Conservation (phyloP, 2,888 invertebrate genomes). For the Ennomos quercinarius region DNA sequence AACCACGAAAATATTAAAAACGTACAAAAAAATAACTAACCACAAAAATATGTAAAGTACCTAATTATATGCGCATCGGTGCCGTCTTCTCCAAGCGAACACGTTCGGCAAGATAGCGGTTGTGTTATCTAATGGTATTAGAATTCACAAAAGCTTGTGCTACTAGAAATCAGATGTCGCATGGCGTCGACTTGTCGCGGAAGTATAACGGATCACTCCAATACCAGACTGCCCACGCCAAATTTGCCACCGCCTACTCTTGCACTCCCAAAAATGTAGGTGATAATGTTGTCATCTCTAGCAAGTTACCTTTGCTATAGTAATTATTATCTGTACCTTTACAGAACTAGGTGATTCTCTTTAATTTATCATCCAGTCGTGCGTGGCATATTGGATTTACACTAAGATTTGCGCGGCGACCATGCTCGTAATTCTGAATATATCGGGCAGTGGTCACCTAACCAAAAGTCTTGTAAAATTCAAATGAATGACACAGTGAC, state of each 20-base stretch:
- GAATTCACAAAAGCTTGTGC: constrained; percentile 31
- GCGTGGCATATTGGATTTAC: too few relatives aligned
- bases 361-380: too few relatives aligned
- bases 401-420: too few relatives aligned
- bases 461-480: too few relatives aligned
- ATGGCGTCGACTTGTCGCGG: constrained; percentile 41
- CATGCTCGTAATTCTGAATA: too few relatives aligned
- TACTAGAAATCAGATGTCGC: constrained; percentile 42
- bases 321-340: too few relatives aligned
- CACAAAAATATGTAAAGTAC: constrained; percentile 15
- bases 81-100: constrained; percentile 11
- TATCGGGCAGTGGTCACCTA: too few relatives aligned
- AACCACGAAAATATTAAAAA: constrained; percentile 5
- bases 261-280: neutral
- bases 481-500: too few relatives aligned
- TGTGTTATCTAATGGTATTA: constrained; percentile 29
- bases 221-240: constrained; percentile 50
- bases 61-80: constrained; percentile 7
- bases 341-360: too few relatives aligned
- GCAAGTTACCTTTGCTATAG: too few relatives aligned
- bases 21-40: constrained; percentile 18
- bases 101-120: constrained; percentile 25
- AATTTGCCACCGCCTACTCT: constrained; percentile 18
- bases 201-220: constrained; percentile 56
- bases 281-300: too few relatives aligned